Evolutionary conservation across 2,888 invertebrate genomes (phyloP).

Genomic region (Dasypolia templi): DNA sequence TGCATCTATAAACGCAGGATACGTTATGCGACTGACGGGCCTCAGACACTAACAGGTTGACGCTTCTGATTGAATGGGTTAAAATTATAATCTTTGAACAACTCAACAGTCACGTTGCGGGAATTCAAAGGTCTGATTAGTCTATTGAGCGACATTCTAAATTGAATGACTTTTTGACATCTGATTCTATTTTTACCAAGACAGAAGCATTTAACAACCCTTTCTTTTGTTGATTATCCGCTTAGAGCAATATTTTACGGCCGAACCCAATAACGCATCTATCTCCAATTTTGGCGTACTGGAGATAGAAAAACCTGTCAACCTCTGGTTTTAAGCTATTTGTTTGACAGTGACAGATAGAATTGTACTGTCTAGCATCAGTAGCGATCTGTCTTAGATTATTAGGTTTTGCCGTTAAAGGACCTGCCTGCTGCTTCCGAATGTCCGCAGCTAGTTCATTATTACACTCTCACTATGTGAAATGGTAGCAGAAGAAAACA

Average conservation of each 20-base stretch:
- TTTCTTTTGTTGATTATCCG: background rate
- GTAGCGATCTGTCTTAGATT: too few relatives aligned
- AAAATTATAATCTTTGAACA: constrained; percentile 5
- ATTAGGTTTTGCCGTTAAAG: too few relatives aligned
- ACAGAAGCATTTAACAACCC: background rate
- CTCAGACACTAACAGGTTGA: constrained; percentile 42
- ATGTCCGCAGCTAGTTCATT: background rate
- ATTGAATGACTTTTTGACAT: constrained; percentile 6
- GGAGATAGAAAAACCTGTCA: too few relatives aligned
- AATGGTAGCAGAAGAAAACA: background rate
- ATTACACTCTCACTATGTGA: background rate
- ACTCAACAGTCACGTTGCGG: background rate
- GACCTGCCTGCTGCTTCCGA: background rate
- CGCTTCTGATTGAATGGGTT: constrained; percentile 21
- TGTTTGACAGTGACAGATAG: too few relatives aligned
- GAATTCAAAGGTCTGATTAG: constrained; percentile 10
- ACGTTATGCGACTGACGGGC: constrained; percentile 31
- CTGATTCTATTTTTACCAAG: background rate
- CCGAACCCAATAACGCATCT: too few relatives aligned
- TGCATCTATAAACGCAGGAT: constrained; percentile 42
- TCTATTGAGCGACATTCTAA: constrained; percentile 5
- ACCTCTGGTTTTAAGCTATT: too few relatives aligned
- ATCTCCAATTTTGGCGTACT: too few relatives aligned
- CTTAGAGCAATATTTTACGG: background rate
- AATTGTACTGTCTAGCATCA: too few relatives aligned